Evolutionary conservation across 2,113 vertebrate genomes (phyloP).

Genomic region (Podocnemis expansa): DNA sequence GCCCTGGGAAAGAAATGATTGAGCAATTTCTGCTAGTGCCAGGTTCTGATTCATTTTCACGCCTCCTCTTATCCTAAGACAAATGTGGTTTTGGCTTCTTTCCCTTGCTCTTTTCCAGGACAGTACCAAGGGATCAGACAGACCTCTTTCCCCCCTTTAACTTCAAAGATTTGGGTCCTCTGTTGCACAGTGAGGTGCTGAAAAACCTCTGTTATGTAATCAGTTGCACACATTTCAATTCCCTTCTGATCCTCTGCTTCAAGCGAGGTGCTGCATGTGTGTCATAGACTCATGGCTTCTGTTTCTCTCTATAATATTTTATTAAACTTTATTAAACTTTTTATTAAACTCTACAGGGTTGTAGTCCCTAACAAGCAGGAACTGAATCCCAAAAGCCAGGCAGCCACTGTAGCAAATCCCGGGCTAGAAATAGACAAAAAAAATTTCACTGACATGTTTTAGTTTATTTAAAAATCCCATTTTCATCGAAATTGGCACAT

Average conservation of each 20-base stretch:
- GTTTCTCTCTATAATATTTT: not conserved
- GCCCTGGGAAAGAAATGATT: not conserved
- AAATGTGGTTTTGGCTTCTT: not conserved
- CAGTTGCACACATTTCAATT: not conserved
- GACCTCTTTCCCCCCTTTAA: fast-evolving
- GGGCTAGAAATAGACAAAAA: not conserved
- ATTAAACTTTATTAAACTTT: not conserved
- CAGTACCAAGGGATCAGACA: not conserved
- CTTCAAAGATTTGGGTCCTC: fast-evolving
- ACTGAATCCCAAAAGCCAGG: not conserved
- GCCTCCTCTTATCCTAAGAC: not conserved
- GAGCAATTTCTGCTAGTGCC: not conserved
- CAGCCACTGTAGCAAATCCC: not conserved
- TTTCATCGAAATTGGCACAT: not conserved
- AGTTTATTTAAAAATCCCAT: not conserved
- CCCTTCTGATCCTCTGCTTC: not conserved
- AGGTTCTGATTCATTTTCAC: not conserved
- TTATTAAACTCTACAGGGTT: not conserved
- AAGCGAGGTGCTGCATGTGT: not conserved
- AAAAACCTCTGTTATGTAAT: not conserved
- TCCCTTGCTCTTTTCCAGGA: not conserved
- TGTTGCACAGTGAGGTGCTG: not conserved
- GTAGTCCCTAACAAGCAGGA: not conserved
- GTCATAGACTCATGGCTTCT: not conserved
- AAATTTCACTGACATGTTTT: not conserved